A percentile compares a stretch with the other conserved stretches of the same genome.
phyloP scores from a whole-genome alignment of 2,888 invertebrate genomes.

The Scrobipalpa costella region DNA sequence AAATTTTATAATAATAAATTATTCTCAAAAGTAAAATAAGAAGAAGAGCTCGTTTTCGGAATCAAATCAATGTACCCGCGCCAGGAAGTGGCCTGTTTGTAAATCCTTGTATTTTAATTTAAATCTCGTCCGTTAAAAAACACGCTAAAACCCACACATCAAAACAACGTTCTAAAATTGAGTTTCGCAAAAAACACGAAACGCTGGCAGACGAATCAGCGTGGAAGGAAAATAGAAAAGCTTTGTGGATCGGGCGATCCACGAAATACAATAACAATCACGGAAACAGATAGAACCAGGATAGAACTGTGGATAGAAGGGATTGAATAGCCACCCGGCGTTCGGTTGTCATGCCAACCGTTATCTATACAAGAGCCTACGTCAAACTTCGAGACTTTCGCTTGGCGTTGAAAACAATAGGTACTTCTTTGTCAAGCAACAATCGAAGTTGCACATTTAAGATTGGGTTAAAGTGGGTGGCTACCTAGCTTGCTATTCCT shows the following conservation, averaged over 20 bases:
- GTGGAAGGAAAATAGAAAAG: constrained; percentile 39
- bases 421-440: no score
- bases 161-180: constrained; percentile 19
- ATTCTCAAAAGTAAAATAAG: no score
- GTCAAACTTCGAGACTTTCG: not conserved
- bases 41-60: not conserved
- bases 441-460: no score
- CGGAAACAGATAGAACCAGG: constrained; percentile 48
- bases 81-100: not conserved
- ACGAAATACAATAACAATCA: constrained; percentile 60
- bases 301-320: constrained; percentile 37
- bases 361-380: constrained; percentile 1
- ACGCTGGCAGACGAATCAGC: constrained; percentile 26
- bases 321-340: constrained; percentile 9
- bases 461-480: no score
- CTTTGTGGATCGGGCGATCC: constrained; percentile 40
- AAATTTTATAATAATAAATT: no score
- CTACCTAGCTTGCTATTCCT: no score
- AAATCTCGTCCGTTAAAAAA: not conserved
- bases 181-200: constrained; percentile 26
- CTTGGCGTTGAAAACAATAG: not conserved
- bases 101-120: constrained; percentile 11
- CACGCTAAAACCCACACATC: constrained; percentile 3
- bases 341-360: constrained; percentile 15
- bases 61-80: not conserved